Conservation (phyloP, 2,797 vertebrate species). For the Jordanella pulchra region DNA sequence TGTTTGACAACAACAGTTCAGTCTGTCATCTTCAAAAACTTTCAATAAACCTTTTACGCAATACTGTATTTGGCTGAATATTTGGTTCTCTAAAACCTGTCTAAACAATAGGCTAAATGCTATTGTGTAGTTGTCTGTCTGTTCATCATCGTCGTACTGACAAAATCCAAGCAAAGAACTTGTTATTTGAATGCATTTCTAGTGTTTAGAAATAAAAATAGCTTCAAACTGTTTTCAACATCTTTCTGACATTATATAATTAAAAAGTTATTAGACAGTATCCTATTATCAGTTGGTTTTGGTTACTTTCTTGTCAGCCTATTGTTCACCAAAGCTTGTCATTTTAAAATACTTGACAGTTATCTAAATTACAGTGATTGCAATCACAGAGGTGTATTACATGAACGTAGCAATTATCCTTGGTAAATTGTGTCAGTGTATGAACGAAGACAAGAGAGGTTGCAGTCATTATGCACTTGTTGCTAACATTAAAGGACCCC, state of each 20-base stretch:
- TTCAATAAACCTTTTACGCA: too few relatives aligned
- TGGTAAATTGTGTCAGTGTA: constrained; percentile 11
- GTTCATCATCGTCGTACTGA: background rate
- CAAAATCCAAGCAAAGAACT: constrained; percentile 2
- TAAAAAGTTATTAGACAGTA: background rate
- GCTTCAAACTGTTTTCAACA: background rate
- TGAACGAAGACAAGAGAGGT: constrained; percentile 42
- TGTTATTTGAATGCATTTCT: background rate
- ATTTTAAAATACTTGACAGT: constrained; percentile 12
- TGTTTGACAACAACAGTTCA: too few relatives aligned
- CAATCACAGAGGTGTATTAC: constrained; percentile 21
- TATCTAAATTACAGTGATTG: constrained; percentile 21
- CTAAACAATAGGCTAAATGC: background rate
- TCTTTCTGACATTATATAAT: background rate
- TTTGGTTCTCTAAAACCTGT: too few relatives aligned
- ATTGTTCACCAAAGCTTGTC: background rate
- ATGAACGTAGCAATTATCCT: constrained; percentile 35
- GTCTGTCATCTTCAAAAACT: too few relatives aligned
- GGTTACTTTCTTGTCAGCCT: background rate
- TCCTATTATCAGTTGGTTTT: background rate
- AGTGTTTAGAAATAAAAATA: background rate
- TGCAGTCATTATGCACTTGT: constrained; percentile 41
- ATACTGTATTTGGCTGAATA: too few relatives aligned
- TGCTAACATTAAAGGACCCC: constrained; percentile 36
- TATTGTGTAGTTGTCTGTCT: constrained; percentile 20